Evolutionary conservation across 2,797 vertebrate genomes (phyloP), one percentile per base, ranked within the genome.

Genomic region (Spondyliosoma cantharus): DNA sequence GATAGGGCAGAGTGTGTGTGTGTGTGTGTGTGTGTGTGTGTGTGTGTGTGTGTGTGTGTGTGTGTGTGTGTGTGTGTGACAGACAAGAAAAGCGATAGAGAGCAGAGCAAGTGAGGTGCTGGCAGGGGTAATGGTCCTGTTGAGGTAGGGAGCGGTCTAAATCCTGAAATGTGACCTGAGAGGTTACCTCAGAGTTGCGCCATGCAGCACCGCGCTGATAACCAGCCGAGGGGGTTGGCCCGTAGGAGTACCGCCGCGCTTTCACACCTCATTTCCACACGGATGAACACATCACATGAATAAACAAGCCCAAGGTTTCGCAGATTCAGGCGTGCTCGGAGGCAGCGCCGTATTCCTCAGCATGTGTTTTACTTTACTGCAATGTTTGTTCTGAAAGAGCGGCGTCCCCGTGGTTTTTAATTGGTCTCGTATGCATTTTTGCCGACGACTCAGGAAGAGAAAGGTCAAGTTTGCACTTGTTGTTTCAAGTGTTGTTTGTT

Each of bases 401-500:
- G 46, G 27, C 13, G 42, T 72, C 80, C 76, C 59, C 2, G 46
- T 50, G 53, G 75, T 62, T 82, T 82, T 81, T 85, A 83, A 86
- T 85, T 87, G 80, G 67, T 73, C 60, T 81, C 45, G 24, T 49
- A 81, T 82, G 71, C 48, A 61, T 83, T 63, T 64, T 56, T 37
- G 6, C 52, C 68, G 42, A 27, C 42, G 65, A 79, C 65, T 74
- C 74, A 48, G 76, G 16, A 25, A 71, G 43, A 58, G 58, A 71
- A 72, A 70, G 60, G 71, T 46, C 7, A 49, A 48, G 60, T 70
- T 60, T 56, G 24, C 0, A 19, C 72, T 48, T 80, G 79, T 87
- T 86, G 67, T 75, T 83, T 80, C 81, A 83, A 80, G 76, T 80
- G 74, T 59, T 78, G 73, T 81, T 87, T 85, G 69, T 79, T 80